These are phyloP conservation scores for Hylaea fasciaria DNA, from an alignment of 2,888 invertebrate genomes.

Conservation along the genomic window DNA sequence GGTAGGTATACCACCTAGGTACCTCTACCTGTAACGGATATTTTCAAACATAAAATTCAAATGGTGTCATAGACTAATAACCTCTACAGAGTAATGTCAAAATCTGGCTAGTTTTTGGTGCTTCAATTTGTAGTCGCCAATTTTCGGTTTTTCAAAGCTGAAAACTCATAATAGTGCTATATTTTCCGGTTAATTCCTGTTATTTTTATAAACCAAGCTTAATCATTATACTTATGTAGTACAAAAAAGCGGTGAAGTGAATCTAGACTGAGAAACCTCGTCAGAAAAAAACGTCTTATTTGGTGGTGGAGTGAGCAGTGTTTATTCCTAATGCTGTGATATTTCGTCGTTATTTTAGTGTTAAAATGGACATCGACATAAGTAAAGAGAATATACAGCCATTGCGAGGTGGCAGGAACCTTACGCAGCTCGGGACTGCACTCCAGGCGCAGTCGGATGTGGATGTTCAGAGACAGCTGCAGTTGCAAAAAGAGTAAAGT, in stretches of 20 bases:
- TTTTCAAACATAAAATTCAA: conserved; percentile 58
- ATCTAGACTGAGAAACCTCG: conserved; percentile 47
- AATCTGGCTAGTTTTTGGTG: conserved; percentile 74
- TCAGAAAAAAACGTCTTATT: conserved; percentile 63
- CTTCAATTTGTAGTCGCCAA: conserved; percentile 78
- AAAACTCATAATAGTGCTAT: conserved; percentile 49
- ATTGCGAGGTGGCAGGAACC: conserved; percentile 93
- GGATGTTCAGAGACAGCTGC: conserved; percentile 87
- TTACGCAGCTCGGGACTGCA: conserved; percentile 90
- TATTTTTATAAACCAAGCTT: conserved; percentile 44
- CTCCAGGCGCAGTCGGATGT: conserved; percentile 90
- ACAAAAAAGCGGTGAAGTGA: conserved; percentile 41
- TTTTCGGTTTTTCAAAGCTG: conserved; percentile 70
- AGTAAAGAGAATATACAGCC: conserved; percentile 98
- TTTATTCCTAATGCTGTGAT: conserved; percentile 77
- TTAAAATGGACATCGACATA: conserved; percentile 89
- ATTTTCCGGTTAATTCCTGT: conserved; percentile 40
- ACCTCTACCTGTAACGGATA: conserved; percentile 8
- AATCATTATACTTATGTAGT: conserved; percentile 41
- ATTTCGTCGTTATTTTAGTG: conserved; percentile 64
- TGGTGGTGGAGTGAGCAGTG: conserved; percentile 71
- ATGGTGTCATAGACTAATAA: conserved; percentile 66
- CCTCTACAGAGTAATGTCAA: conserved; percentile 72
- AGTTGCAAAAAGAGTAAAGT: conserved; percentile 88
- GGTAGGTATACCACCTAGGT: no score